phyloP scores from a whole-genome alignment of 2,797 vertebrate genomes.

The Enteromius radiatus region DNA sequence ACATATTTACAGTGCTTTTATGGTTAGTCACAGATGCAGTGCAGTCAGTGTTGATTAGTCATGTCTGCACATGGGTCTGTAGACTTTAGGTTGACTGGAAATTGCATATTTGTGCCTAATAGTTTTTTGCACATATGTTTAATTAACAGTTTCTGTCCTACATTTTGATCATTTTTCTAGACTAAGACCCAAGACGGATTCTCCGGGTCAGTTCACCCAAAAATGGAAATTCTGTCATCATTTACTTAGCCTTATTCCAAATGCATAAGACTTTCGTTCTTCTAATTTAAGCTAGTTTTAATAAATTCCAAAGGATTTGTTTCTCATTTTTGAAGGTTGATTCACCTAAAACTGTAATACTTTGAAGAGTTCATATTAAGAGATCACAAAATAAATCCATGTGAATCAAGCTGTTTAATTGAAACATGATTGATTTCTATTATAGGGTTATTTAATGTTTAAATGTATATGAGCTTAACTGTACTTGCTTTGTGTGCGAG shows the following conservation, averaged over 20 bases:
- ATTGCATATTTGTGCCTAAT: neutral
- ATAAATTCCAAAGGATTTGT: neutral
- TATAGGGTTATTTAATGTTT: neutral
- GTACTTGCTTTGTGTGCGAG: neutral
- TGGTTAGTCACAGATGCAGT: constrained; percentile 29
- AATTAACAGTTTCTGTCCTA: neutral
- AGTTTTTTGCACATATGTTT: neutral
- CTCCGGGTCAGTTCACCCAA: neutral
- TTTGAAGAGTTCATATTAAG: neutral
- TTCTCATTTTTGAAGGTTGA: neutral
- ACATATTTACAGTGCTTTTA: constrained; percentile 59
- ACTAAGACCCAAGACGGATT: neutral
- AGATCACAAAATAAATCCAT: neutral
- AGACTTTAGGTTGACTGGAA: neutral
- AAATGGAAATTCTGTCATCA: neutral
- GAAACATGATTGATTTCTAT: neutral
- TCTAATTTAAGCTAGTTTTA: neutral
- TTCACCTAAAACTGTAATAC: neutral
- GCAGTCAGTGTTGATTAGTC: constrained; percentile 4
- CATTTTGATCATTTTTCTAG: neutral
- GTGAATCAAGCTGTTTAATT: neutral
- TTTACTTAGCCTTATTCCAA: neutral
- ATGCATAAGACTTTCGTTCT: neutral
- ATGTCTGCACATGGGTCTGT: constrained; percentile 17
- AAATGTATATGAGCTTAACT: neutral